Evolutionary conservation across 2,113 vertebrate species (phyloP), one percentile per base, ranked within the genome.

Genomic region (Empidonax alnorum): DNA sequence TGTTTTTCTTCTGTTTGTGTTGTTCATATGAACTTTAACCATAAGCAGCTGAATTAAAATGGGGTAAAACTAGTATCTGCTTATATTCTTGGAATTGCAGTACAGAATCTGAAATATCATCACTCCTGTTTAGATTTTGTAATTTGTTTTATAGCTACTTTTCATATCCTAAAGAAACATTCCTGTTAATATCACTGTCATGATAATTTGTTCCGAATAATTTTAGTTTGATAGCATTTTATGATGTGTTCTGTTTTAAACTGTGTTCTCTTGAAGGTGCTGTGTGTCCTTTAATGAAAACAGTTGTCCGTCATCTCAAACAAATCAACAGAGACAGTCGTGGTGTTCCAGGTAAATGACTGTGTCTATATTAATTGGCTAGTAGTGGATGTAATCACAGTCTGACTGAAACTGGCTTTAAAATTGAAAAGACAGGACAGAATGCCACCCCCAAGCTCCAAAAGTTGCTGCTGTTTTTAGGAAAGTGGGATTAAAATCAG

Each of bases 291-390:
- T 39, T 94, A 59, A 88, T 99, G 96, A 98, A 94, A 92, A 95
- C 97, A 53, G 97, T 98, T 66, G 97, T 97, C 39, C 93, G 35
- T 94, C 98, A 97, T 52, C 98, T 98, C 96, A 97, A 94, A 67
- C 97, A 98, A 80, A 90, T 95, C 73, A 95, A 96, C 85, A 97
- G 97, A 93, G 97, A 98, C 77, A 97, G 97, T 41, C 84, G 92
- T 84, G 95, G 98, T 84, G 88, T 98, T 93, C 98, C 98, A 98
- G 99, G 99, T 99, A 98, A 94, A 96, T 82, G 28, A 41, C 65
- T 77, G 42, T 55, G 9, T 63, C 19, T 77, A 35, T 94, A 79
- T 85, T 92, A 72, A 75, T 87, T 58, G 39, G 22, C n/a, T 55
- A 25, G 19, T 22, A n/a, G 10, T 68, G 39, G 27, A 27, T 75